Evolutionary conservation across 2,888 invertebrate species (phyloP), one percentile per base, ranked within the genome.

Genomic region (Barypeithes pellucidus): DNA sequence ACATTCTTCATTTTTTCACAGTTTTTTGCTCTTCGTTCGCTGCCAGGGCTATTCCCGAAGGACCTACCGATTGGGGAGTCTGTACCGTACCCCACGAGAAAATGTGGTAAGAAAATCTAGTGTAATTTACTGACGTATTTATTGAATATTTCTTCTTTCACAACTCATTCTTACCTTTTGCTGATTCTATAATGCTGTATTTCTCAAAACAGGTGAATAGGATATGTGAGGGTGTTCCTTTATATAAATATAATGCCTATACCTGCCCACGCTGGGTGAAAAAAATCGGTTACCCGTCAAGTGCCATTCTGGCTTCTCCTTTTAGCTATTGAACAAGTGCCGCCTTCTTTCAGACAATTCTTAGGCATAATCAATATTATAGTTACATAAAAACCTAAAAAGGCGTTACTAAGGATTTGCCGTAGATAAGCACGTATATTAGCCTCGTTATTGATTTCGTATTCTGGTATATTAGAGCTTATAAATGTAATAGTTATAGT

Each of bases 381-480:
- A 71, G 63, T 72, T 75, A 66, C 72, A 69, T 65, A 68, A 75
- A 62, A 72, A 71, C 71, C 67, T 33, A 67, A 72, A 71, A 75
- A 72, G 75, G 75, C 71, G 75, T 75, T 67, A 72, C 67, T 72
- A 72, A 75, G 72, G 68, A 72, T 65, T 67, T 66, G 67, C 45
- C 29, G 12, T 67, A 43, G 69, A 47, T 50, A 59, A 57, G 66
- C 74, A 74, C 74, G 74, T 70, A 70, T 74, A 52, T 66, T 66
- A 16, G 52, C 39, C 14, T 52, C 41, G 36, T 66, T 66, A 66
- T 66, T 66, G 41, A 39, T 36, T 50, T 33, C 16, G 54, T 33
- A 66, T 54, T 52, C 54, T n/a, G 22, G 11, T 52, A 47, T 59
- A 43, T 52, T 59, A 24, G 18, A 54, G 61, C 47, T 39, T 62